These are phyloP conservation scores for Lepidonotus clava DNA, from an alignment of 2,888 invertebrate genomes.

Conservation along the genomic window DNA sequence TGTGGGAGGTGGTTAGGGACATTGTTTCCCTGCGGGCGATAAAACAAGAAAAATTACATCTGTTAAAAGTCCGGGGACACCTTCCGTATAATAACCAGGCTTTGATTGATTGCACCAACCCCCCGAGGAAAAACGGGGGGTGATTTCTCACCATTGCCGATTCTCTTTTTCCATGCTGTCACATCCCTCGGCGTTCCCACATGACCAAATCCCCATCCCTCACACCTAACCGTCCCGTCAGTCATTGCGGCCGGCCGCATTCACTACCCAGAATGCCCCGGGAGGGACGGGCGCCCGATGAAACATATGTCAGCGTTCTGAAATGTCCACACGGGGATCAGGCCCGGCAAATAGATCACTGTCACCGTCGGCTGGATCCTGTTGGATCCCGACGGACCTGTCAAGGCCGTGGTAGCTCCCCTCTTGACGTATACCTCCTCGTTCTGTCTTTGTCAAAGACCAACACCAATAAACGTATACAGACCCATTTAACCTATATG, in stretches of 20 bases:
- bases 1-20: background rate
- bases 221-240: background rate
- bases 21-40: background rate
- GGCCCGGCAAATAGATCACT: background rate
- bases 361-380: too few species aligned
- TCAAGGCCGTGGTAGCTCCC: too few species aligned
- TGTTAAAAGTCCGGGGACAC: constrained; percentile 6
- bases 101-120: constrained; percentile 4
- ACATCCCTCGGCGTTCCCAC: background rate
- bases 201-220: background rate
- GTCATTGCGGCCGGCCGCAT: background rate
- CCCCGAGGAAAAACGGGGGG: background rate
- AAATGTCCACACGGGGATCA: constrained; percentile 29
- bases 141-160: background rate
- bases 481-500: too few species aligned
- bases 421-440: too few species aligned
- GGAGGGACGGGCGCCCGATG: constrained; percentile 26
- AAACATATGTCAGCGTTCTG: constrained; percentile 41
- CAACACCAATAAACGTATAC: too few species aligned
- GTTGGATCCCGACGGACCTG: too few species aligned
- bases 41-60: constrained; percentile 7
- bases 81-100: constrained; percentile 13
- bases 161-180: background rate
- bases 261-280: background rate
- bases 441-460: too few species aligned